Evolutionary conservation across 1,140 invertebrate species (phyloP), one percentile per base, ranked within the genome.

Genomic region (Brachionus angularis): DNA sequence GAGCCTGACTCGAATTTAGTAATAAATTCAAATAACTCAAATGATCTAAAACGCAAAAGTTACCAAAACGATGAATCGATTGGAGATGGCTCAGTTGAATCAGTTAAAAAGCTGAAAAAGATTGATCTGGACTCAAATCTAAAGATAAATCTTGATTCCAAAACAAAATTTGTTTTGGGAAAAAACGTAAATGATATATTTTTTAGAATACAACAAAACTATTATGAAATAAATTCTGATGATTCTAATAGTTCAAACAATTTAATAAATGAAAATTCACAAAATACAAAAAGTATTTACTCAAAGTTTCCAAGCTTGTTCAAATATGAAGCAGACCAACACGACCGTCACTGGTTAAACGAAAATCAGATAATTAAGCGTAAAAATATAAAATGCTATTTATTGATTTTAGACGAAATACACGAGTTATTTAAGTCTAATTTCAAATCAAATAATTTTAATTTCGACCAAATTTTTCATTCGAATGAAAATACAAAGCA

Each of bases 381-480:
- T 47, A 67, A 31, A 67, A 67, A 67, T 25, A 31, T 67, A 29
- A 67, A 67, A 42, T 67, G 62, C 36, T 47, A 47, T 50, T 18
- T 67, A 34, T 33, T 67, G 31, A 34, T 67, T 10, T 33, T 67
- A 21, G 47, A 67, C n/a, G 42, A 67, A 14, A 50, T 67, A 12
- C 12, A 31, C 16, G 62, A 67, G 16, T 67, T 67, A 47, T 67
- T 67, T 50, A 67, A 21, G 10, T 39, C 21, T 16, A 42, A 39
- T 39, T 58, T 58, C 27, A 58, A 58, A 39, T 14, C 39, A 12
- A 58, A 25, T 58, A 39, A 27, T 33, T 33, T 16, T 55, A 5
- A 42, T 14, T 52, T 52, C 8, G 8, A 29, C 0, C 12, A 25
- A 52, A 52, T 52, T 21, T n/a, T n/a, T n/a, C n/a, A 52, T 14